A percentile compares a stretch with the other conserved stretches of the same genome.
phyloP scores from a whole-genome alignment of 92 coral and sea anemone species.

The Meandrina meandrites region DNA sequence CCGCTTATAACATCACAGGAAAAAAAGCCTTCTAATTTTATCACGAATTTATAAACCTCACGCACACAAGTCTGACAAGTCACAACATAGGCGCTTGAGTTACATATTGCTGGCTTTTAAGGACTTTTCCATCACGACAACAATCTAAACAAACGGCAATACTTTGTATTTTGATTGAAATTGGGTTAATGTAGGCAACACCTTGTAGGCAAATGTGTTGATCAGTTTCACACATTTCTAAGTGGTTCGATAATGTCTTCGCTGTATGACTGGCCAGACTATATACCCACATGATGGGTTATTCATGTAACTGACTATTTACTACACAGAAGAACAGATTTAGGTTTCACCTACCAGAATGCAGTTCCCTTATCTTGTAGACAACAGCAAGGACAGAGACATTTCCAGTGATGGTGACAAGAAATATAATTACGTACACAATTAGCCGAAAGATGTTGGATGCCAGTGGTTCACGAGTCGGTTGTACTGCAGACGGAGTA shows the following conservation, averaged over 20 bases:
- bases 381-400: constrained; percentile 61
- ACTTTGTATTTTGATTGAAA: constrained; percentile 8
- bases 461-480: constrained; percentile 54
- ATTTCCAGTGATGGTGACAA: constrained; percentile 59
- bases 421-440: constrained; percentile 60
- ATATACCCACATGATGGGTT: too few relatives aligned
- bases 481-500: background rate
- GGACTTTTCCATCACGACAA: background rate
- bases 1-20: background rate
- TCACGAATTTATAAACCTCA: constrained; percentile 4
- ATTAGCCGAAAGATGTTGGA: constrained; percentile 68
- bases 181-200: constrained; percentile 14
- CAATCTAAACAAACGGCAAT: constrained; percentile 5
- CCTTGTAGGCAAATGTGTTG: background rate
- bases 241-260: constrained; percentile 7
- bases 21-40: background rate
- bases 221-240: constrained; percentile 4
- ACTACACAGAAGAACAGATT: background rate
- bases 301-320: background rate
- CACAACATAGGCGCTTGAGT: background rate
- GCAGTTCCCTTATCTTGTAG: constrained; percentile 63
- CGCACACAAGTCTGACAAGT: background rate
- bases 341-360: constrained; percentile 50
- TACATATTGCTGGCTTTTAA: background rate
- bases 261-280: background rate